Evolutionary conservation across 1,140 invertebrate genomes (phyloP).

Genomic region (Lasaia peninsularis): DNA sequence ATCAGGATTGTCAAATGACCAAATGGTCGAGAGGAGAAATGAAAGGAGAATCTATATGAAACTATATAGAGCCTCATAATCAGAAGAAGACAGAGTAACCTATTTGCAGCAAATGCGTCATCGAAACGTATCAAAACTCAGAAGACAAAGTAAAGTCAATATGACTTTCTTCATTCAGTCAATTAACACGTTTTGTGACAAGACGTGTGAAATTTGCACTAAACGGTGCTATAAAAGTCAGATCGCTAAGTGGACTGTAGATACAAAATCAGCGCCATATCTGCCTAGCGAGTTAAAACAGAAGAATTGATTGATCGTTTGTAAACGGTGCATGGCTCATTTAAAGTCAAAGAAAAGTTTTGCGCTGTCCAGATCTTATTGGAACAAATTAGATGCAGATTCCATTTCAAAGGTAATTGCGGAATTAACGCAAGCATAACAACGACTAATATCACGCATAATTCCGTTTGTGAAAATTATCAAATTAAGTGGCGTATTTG

Average conservation of each 20-base stretch:
- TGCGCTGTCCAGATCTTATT: conserved; percentile 28
- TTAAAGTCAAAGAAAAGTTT: conserved; percentile 15
- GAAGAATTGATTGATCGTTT: neutral
- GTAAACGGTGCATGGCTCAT: neutral
- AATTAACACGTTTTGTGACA: neutral
- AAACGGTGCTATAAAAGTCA: conserved; percentile 16
- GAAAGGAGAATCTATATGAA: too few species aligned
- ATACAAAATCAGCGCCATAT: neutral
- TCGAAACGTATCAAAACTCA: conserved; percentile 10
- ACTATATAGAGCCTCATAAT: neutral
- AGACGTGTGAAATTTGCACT: neutral
- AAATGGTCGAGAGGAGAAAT: too few species aligned
- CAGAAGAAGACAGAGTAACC: neutral
- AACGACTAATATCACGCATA: conserved; percentile 18
- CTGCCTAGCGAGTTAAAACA: neutral
- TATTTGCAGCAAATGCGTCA: conserved; percentile 7
- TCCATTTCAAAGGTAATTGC: conserved; percentile 23
- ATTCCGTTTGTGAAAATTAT: conserved; percentile 21
- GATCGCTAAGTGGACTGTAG: neutral
- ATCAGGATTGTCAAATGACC: too few species aligned
- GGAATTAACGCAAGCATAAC: conserved; percentile 17
- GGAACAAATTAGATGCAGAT: conserved; percentile 34
- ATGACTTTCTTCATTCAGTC: neutral
- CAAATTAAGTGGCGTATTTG: conserved; percentile 25
- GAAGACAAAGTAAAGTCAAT: neutral